These are phyloP conservation scores for Deilephila porcellus DNA, from an alignment of 2,888 invertebrate species.

Conservation along the genomic window DNA sequence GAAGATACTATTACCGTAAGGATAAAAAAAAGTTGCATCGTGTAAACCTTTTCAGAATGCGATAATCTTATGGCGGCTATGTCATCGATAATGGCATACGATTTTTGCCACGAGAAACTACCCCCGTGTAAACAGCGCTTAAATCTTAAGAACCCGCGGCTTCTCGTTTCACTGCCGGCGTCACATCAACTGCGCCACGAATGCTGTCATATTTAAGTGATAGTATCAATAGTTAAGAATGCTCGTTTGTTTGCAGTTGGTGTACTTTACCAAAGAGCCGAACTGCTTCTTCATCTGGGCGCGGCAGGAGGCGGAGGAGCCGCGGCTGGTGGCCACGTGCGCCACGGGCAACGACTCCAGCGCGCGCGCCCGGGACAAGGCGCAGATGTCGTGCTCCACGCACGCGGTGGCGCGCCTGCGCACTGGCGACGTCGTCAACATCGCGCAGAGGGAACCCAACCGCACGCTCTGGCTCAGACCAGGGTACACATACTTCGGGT, in stretches of 20 bases:
- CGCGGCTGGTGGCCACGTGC: conserved; percentile 65
- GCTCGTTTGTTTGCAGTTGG: conserved; percentile 58
- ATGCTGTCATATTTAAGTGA: too few species aligned
- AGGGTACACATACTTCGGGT: conserved; percentile 74
- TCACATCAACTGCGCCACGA: too few species aligned
- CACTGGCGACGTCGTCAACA: conserved; percentile 65
- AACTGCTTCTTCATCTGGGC: conserved; percentile 76
- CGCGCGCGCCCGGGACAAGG: conserved; percentile 55
- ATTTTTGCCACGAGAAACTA: too few species aligned
- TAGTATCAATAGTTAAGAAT: background rate
- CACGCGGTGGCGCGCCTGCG: conserved; percentile 68
- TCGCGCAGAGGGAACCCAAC: conserved; percentile 72
- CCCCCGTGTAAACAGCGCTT: too few species aligned
- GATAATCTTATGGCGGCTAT: too few species aligned
- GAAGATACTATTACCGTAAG: too few species aligned
- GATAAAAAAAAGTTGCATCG: too few species aligned
- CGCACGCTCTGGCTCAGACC: conserved; percentile 68
- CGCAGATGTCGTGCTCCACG: conserved; percentile 73
- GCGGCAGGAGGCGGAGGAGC: conserved; percentile 46
- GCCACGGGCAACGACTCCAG: conserved; percentile 70
- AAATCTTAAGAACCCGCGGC: too few species aligned
- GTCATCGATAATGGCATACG: too few species aligned
- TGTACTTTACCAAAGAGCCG: conserved; percentile 70
- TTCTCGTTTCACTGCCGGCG: too few species aligned
- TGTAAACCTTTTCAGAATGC: too few species aligned